Base-by-base conservation (phyloP, 2,888 invertebrate species). In the Ornithoptera alexandrae region DNA sequence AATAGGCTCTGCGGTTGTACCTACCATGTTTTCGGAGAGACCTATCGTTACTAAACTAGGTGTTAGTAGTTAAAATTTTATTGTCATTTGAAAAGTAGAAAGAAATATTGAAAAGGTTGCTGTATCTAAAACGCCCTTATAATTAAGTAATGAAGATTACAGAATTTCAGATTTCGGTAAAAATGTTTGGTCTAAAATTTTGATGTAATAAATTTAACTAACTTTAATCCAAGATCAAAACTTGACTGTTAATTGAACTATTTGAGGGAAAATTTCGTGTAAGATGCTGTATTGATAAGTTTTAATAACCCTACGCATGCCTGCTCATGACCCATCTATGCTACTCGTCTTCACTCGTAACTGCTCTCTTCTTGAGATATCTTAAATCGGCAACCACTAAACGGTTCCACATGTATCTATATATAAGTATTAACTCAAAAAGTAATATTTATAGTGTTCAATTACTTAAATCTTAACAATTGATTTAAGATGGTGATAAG, bases 281-380 rank as follows among this genome's bases (percentile, higher is more conserved):
- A 56, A 60, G 36, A 60, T 64, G 15, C 36, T 56, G 42, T 18
- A 65, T 24, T 42, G 63, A 69, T 65, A 69, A 62, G 42, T 22
- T 56, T 53, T 67, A 56, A 39, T 61, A 61, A 65, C 61, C 56
- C 61, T 57, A 65, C 56, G 42, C 36, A 65, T 53, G 39, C 53
- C 36, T 65, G 65, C 65, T 65, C 12, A 65, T 65, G 56, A 61
- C n/a, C 59, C 8, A 36, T 39, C 15, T 39, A 59, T 65, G 30
- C 24, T 69, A 22, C 42, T 42, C 57, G 58, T 46, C 42, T 46
- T 8, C 7, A 12, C 36, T 22, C 22, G 22, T 22, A 22, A 22
- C 22, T 22, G 22, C 22, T 22, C 22, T 12, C 22, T 18, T 36
- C 17, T 58, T 53, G 46, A 17, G 18, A 22, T 63, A 68, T 68